Evolutionary conservation across 1,140 invertebrate species (phyloP).

Genomic region (honey bee (Apis mellifera)): Amel_HAv3.1 CM009931.2:18305501-18306000

Average conservation of each 20-base stretch:
- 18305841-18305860: not conserved
- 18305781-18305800: not conserved
- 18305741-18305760: not conserved
- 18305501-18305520: not conserved
- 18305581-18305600: not conserved
- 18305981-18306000: too few relatives aligned
- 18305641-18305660: not conserved
- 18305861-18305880: not conserved
- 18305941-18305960: too few relatives aligned
- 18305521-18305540: not conserved
- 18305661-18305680: constrained; percentile 2
- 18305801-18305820: not conserved
- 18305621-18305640: too few relatives aligned
- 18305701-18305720: constrained; percentile 9
- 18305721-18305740: constrained; percentile 20
- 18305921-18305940: too few relatives aligned
- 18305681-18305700: constrained; percentile 1
- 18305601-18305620: not conserved
- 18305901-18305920: not conserved
- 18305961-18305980: too few relatives aligned
- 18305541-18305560: not conserved
- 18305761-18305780: constrained; percentile 6
- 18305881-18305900: not conserved
- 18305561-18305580: not conserved
- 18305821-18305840: not conserved